These are phyloP conservation scores for Eupeodes luniger DNA, from an alignment of 2,888 invertebrate genomes.

Conservation along the genomic window DNA sequence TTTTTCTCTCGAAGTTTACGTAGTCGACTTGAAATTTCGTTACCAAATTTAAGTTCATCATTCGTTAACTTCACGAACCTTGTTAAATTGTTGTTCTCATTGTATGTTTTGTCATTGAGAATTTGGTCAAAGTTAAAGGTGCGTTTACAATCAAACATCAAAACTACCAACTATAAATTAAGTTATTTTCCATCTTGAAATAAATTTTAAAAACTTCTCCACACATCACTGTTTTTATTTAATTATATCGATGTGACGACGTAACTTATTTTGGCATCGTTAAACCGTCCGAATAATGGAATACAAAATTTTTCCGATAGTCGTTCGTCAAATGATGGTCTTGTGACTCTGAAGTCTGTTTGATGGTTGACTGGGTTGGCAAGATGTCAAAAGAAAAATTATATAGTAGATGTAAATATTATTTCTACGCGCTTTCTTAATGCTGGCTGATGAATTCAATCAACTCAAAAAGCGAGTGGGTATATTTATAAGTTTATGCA, in stretches of 20 bases:
- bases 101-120: too few relatives aligned
- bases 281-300: conserved; percentile 27
- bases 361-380: conserved; percentile 34
- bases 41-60: too few relatives aligned
- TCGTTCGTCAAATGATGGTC: conserved; percentile 38
- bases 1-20: too few relatives aligned
- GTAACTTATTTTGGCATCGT: conserved; percentile 34
- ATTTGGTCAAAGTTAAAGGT: too few relatives aligned
- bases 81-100: too few relatives aligned
- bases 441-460: conserved; percentile 33
- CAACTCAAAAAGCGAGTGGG: conserved; percentile 19
- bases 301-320: conserved; percentile 9
- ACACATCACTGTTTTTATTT: not conserved
- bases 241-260: not conserved
- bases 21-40: too few relatives aligned
- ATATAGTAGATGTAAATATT: not conserved
- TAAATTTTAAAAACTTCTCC: not conserved
- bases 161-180: too few relatives aligned
- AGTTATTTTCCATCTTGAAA: too few relatives aligned
- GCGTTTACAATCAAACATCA: too few relatives aligned
- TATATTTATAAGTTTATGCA: not conserved
- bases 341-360: conserved; percentile 54
- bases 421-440: conserved; percentile 40
- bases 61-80: too few relatives aligned
- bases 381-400: conserved; percentile 45